Conservation (phyloP, 2,888 invertebrate species). For the Tholera decimalis region DNA sequence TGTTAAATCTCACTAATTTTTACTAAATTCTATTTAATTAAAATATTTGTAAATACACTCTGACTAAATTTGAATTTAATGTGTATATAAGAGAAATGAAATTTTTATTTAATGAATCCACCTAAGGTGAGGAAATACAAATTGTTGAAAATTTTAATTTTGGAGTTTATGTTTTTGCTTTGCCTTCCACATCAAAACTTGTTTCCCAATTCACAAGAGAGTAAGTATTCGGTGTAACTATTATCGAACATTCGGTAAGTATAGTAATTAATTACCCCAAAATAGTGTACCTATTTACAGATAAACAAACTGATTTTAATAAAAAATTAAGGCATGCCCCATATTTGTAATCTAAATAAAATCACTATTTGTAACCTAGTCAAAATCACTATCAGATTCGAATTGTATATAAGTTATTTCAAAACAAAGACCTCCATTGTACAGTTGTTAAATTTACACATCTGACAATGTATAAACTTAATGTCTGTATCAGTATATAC, state of each 20-base stretch:
- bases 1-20: constrained; percentile 91
- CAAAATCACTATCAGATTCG: constrained; percentile 1
- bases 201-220: constrained; percentile 6
- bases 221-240: neutral
- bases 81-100: constrained; percentile 90
- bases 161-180: constrained; percentile 70
- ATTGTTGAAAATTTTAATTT: constrained; percentile 87
- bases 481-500: too few species aligned
- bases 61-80: constrained; percentile 91
- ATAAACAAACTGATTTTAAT: constrained; percentile 8
- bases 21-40: constrained; percentile 92
- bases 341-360: neutral
- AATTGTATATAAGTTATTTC: constrained; percentile 7
- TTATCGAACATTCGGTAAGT: constrained; percentile 11
- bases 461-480: too few species aligned
- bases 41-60: constrained; percentile 92
- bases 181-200: constrained; percentile 47
- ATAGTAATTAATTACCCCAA: constrained; percentile 1
- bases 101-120: constrained; percentile 90
- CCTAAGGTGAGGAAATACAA: constrained; percentile 91
- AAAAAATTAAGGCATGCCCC: neutral
- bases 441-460: neutral
- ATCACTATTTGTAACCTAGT: too few species aligned
- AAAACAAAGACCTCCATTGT: neutral
- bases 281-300: neutral